phyloP scores from a whole-genome alignment of 2,113 vertebrate species.

The Aphyosemion australe region DNA sequence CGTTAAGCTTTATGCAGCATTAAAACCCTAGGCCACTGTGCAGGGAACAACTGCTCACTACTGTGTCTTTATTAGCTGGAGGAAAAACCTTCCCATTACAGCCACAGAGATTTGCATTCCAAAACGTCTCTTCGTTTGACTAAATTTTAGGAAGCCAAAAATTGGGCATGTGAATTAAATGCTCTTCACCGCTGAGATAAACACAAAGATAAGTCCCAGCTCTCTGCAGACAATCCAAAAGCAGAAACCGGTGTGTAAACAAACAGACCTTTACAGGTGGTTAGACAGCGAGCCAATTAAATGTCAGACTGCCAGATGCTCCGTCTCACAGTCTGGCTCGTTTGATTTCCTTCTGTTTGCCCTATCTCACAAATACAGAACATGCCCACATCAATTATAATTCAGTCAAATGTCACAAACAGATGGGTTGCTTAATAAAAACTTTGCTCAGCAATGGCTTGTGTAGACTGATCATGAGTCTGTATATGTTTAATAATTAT shows the following conservation, averaged over 20 bases:
- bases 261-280: conserved; percentile 56
- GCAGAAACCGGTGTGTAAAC: conserved; percentile 39
- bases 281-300: conserved; percentile 54
- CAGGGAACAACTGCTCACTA: conserved; percentile 12
- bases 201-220: conserved; percentile 1
- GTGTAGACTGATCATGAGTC: conserved; percentile 23
- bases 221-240: conserved; percentile 9
- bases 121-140: conserved; percentile 24
- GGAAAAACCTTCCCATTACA: conserved; percentile 28
- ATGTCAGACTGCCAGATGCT: conserved; percentile 68
- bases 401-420: conserved; percentile 58
- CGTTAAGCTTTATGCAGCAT: background rate
- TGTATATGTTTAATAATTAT: conserved; percentile 20
- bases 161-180: conserved; percentile 9
- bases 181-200: conserved; percentile 15
- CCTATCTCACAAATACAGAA: conserved; percentile 44
- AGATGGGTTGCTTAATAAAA: conserved; percentile 45
- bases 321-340: conserved; percentile 35
- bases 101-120: conserved; percentile 43
- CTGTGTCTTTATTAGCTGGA: conserved; percentile 11
- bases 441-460: conserved; percentile 28
- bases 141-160: conserved; percentile 25
- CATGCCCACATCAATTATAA: conserved; percentile 50
- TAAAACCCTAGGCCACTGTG: conserved; percentile 1
- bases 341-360: conserved; percentile 65